Evolutionary conservation across 2,888 invertebrate species (phyloP).

Genomic region (Masnerella sp.): DNA sequence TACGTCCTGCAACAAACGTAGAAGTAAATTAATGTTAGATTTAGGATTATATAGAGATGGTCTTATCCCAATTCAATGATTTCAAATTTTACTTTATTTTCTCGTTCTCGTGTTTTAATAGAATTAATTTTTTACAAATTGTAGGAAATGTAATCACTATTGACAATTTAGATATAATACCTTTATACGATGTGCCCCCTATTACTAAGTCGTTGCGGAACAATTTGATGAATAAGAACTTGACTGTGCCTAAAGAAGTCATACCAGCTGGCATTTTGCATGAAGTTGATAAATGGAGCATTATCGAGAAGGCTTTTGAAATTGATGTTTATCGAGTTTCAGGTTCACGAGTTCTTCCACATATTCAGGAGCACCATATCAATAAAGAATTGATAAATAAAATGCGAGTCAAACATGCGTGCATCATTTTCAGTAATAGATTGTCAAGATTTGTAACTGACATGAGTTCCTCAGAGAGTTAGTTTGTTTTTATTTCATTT

Average conservation of each 20-base stretch:
- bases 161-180: slow-evolving; percentile 27
- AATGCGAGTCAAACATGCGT: slow-evolving; percentile 18
- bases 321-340: slow-evolving; percentile 1
- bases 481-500: background rate
- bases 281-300: slow-evolving; percentile 4
- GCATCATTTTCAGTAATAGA: background rate
- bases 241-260: background rate
- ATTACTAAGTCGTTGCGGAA: slow-evolving; percentile 23
- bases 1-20: too few species aligned
- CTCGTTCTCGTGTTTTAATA: too few species aligned
- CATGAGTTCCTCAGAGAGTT: background rate
- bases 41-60: too few species aligned
- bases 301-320: background rate
- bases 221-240: slow-evolving; percentile 43
- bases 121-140: too few species aligned
- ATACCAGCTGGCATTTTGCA: background rate
- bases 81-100: too few species aligned
- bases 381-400: slow-evolving; percentile 2
- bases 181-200: slow-evolving; percentile 26
- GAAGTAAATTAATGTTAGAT: too few species aligned
- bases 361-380: slow-evolving; percentile 11
- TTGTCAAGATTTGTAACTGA: slow-evolving; percentile 1
- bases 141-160: background rate
- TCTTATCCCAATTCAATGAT: too few species aligned
- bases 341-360: slow-evolving; percentile 1